phyloP scores from a whole-genome alignment of 2,888 invertebrate species.

The Mongoloraphidia duomilia region DNA sequence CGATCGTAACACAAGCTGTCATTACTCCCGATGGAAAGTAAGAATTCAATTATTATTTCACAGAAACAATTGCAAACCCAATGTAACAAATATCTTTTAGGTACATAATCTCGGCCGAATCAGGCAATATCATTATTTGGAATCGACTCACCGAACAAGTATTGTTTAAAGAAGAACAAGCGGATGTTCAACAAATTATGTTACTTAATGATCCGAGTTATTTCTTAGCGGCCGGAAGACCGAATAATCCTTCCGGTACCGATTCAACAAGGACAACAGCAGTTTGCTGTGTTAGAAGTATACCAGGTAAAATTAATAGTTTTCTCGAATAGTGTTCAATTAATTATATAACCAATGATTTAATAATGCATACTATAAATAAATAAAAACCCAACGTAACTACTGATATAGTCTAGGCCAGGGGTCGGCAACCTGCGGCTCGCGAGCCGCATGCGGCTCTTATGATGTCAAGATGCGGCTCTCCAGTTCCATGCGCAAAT shows the following conservation, averaged over 20 bases:
- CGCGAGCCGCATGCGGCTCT: too few relatives aligned
- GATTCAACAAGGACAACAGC: conserved; percentile 53
- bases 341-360: too few relatives aligned
- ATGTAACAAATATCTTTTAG: conserved; percentile 22
- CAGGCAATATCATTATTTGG: conserved; percentile 84
- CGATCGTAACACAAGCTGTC: conserved; percentile 85
- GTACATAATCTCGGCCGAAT: conserved; percentile 79
- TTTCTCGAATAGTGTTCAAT: background rate
- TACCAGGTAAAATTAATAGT: conserved; percentile 45
- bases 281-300: conserved; percentile 48
- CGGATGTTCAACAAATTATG: conserved; percentile 58
- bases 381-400: background rate
- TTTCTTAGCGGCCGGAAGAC: conserved; percentile 60
- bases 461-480: too few relatives aligned
- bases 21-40: conserved; percentile 73
- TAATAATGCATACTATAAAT: background rate
- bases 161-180: conserved; percentile 70
- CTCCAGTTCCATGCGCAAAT: too few relatives aligned
- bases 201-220: conserved; percentile 60
- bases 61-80: background rate
- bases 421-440: too few relatives aligned
- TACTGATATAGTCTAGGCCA: too few relatives aligned
- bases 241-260: conserved; percentile 42
- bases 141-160: conserved; percentile 61
- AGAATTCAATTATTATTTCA: conserved; percentile 12